Percentiles rank a stretch among this genome's conserved stretches.
These are phyloP conservation scores for Mythimna lalbum DNA, from an alignment of 2,888 invertebrate species.

Conservation along the genomic window DNA sequence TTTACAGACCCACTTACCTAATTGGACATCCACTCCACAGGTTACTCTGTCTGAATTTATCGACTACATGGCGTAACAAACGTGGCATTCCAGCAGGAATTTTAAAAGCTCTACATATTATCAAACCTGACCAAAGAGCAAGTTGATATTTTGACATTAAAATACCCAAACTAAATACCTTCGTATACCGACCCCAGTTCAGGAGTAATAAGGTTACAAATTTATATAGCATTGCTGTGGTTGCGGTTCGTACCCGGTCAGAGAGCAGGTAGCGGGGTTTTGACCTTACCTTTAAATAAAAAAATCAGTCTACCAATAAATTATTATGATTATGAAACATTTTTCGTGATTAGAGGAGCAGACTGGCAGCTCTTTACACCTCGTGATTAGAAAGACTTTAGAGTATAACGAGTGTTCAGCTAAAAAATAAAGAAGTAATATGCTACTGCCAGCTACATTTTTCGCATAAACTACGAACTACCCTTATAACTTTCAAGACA, in stretches of 20 bases:
- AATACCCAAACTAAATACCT: slow-evolving; percentile 63
- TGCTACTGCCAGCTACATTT: background rate
- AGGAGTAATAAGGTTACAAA: slow-evolving; percentile 59
- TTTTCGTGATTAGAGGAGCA: slow-evolving; percentile 10
- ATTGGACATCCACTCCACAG: slow-evolving; percentile 36
- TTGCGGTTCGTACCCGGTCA: slow-evolving; percentile 57
- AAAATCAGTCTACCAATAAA: slow-evolving; percentile 48
- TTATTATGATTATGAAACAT: slow-evolving; percentile 39
- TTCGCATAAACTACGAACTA: background rate
- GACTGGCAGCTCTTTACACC: background rate
- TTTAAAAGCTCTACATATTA: slow-evolving; percentile 46
- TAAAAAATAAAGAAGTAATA: background rate
- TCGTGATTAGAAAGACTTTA: background rate
- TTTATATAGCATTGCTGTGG: slow-evolving; percentile 65
- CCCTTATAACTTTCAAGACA: background rate
- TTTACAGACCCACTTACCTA: slow-evolving; percentile 32
- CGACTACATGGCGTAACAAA: slow-evolving; percentile 28
- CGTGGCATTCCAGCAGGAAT: slow-evolving; percentile 21
- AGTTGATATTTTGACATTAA: slow-evolving; percentile 55
- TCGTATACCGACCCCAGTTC: slow-evolving; percentile 44
- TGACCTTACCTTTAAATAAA: slow-evolving; percentile 44
- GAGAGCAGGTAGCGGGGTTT: slow-evolving; percentile 49
- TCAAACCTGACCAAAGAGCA: slow-evolving; percentile 34
- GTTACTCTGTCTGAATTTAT: slow-evolving; percentile 41
- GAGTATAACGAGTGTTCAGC: background rate